Percentiles rank a stretch among this genome's conserved stretches.
Evolutionary conservation across 1,140 invertebrate genomes (phyloP).

Genomic region (Contarinia nasturtii): DNA sequence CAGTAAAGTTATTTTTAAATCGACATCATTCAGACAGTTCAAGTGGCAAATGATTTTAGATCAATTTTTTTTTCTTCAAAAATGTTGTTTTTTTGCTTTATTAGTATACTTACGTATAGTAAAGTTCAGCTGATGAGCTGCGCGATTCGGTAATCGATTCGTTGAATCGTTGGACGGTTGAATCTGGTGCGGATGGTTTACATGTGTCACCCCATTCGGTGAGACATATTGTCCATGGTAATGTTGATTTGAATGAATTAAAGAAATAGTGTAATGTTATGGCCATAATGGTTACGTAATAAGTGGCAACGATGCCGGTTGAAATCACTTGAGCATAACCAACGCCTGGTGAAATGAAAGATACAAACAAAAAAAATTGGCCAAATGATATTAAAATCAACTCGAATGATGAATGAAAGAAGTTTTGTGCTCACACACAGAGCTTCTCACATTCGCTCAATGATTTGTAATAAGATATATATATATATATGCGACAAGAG

Average conservation of each 20-base stretch:
- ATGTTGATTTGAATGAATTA: slow-evolving; percentile 35
- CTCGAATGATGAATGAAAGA: no score
- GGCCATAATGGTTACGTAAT: slow-evolving; percentile 53
- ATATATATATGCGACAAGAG: no score
- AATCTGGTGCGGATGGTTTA: slow-evolving; percentile 11
- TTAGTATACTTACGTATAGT: slow-evolving; percentile 19
- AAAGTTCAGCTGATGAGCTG: slow-evolving; percentile 19
- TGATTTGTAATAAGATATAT: no score
- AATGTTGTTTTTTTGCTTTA: not conserved
- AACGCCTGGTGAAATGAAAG: slow-evolving; percentile 32
- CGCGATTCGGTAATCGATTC: slow-evolving; percentile 1
- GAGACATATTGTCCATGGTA: slow-evolving; percentile 49
- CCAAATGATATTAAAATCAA: not conserved
- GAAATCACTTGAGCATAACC: slow-evolving; percentile 56
- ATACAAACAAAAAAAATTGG: not conserved
- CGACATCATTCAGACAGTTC: no score
- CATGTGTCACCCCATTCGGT: slow-evolving; percentile 33
- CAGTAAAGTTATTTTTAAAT: no score
- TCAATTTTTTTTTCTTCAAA: no score
- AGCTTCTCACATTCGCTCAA: not conserved
- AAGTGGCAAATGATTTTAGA: no score
- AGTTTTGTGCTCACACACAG: no score
- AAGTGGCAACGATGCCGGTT: slow-evolving; percentile 46
- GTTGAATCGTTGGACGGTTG: not conserved
- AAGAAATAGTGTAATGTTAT: slow-evolving; percentile 46